Base-by-base conservation (phyloP, 2,797 vertebrate species). In the Myripristis jacobus region DNA sequence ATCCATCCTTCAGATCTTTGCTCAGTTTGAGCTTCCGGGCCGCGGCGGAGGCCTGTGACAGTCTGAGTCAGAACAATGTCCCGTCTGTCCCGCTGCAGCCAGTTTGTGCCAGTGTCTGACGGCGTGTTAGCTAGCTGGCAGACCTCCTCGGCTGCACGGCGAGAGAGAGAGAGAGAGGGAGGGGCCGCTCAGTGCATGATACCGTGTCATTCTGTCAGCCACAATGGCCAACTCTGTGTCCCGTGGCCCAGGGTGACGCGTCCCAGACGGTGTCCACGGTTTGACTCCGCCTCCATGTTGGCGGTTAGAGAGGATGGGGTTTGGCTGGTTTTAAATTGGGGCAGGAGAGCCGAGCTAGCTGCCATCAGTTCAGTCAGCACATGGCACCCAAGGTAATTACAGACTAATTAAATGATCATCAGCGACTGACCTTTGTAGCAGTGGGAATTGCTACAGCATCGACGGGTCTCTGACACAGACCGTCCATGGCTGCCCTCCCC, bases 11-110 rank as follows among this genome's bases (percentile, higher is more conserved):
- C 60, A 56, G 85, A 65, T 72, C 52, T 80, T 53, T 16, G 13
- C 36, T 66, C 41, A 1, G 41, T 53, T 56, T 0, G 24, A 51
- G 78, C 73, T 81, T 82, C 69, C 63, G 52, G 77, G 62, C 71
- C 1, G 57, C 59, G 47, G 74, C n/a, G 38, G 59, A 58, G 80
- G 48, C 58, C 67, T 18, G 41, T 31, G 3, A 50, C 68, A 4
- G 66, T 46, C 51, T 44, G 64, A 55, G n/a, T 12, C 58, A 31
- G 62, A 87, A 92, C 88, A 95, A 82, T 74, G 86, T 73, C 29
- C 71, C 0, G 72, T 85, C 78, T 95, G 80, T 93, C 83, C 85
- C 4, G 65, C 90, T 54, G 80, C 73, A 1, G 44, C 81, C 79
- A 63, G 60, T 79, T 84, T 76, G 77, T 88, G 58, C 86, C 90